Conservation (phyloP, 2,113 vertebrate genomes). For the Podocnemis expansa region DNA sequence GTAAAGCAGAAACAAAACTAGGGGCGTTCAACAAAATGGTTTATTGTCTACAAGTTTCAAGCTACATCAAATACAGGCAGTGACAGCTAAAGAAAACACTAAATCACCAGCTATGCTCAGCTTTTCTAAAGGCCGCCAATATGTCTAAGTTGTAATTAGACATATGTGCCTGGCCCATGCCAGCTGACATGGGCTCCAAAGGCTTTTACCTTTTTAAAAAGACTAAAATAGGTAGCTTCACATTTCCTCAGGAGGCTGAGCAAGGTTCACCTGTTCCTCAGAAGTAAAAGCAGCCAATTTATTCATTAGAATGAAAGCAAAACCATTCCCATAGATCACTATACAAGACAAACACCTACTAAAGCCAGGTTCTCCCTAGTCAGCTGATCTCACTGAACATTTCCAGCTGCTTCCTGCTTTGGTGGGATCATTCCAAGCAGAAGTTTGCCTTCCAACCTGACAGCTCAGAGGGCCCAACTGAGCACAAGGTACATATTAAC, state of each 20-base stretch:
- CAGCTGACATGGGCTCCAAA: not conserved
- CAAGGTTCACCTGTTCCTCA: not conserved
- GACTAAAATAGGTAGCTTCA: not conserved
- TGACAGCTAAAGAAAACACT: not conserved
- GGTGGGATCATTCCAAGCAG: not conserved
- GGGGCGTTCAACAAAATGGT: not conserved
- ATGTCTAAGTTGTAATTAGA: not conserved
- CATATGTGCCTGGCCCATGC: not conserved
- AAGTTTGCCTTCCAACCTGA: not conserved
- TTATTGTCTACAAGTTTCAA: not conserved
- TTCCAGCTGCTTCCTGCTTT: not conserved
- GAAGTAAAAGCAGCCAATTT: not conserved
- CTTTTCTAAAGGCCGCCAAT: not conserved
- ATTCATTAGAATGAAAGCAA: not conserved
- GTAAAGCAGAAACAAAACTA: not conserved
- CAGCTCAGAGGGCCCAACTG: not conserved
- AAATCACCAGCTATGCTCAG: not conserved
- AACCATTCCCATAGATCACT: not conserved
- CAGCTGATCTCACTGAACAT: not conserved
- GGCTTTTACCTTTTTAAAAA: not conserved
- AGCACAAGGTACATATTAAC: not conserved
- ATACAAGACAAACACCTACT: not conserved
- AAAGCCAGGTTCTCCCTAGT: not conserved
- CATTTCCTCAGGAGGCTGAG: not conserved
- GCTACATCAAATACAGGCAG: not conserved